Evolutionary conservation across 2,797 vertebrate species (phyloP), one percentile per base, ranked within the genome.

Genomic region (Erethizon dorsatum): DNA sequence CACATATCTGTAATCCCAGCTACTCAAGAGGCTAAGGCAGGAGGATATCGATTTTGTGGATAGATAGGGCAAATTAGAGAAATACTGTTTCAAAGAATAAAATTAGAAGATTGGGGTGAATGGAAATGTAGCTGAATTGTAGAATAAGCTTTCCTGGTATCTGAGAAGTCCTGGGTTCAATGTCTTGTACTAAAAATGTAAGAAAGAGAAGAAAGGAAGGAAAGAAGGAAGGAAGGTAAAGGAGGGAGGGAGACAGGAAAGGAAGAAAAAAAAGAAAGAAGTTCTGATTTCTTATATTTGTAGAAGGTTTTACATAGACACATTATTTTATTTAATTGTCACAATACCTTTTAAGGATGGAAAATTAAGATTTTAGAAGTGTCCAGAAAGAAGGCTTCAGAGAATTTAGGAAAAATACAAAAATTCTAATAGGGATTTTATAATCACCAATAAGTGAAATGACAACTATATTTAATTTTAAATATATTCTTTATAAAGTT

Each of bases 241-340:
- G 13, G 57, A 24, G 7, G 59, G 2, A 61, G 20, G 59, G 24
- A 26, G 14, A 15, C 6, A 67, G 9, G 59, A 28, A 26, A 26
- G 57, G 7, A 59, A 17, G 6, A 17, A 59, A 37, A 13, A 14
- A 37, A 80, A 67, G 9, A 57, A 47, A 6, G 7, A 92, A 82
- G 41, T 57, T 45, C 22, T 4, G 17, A 24, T 83, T 71, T 24
- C 13, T 71, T 87, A 47, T 7, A 52, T 18, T 73, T 71, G 20
- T 63, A 17, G 3, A 31, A 83, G 6, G 0, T 0, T 91, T 83
- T 1, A 57, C 0, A 6, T 24, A 47, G 8, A 45, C 2, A 24
- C 7, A 33, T n/a, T 59, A 37, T 84, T 50, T 93, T 13, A 90
- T 56, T 92, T 65, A 12, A 54, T 59, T 73, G 2, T n/a, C 9